These are phyloP conservation scores for Hyla sarda DNA, from an alignment of 2,113 vertebrate species.

Conservation along the genomic window DNA sequence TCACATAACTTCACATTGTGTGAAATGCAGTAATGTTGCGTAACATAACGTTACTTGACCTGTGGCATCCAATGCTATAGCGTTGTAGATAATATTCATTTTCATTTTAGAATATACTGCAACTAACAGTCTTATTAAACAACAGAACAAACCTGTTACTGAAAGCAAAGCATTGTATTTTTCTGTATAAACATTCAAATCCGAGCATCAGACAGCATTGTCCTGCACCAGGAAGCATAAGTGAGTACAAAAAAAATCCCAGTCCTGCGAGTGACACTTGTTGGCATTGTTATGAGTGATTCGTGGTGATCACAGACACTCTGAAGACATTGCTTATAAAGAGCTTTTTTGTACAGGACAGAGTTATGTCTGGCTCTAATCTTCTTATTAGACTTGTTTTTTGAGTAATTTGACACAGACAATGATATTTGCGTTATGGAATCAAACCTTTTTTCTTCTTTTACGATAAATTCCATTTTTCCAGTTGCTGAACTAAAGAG, in stretches of 20 bases:
- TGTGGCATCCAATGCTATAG: no score
- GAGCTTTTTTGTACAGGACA: conserved; percentile 1
- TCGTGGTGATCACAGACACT: conserved; percentile 5
- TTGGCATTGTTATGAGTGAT: conserved; percentile 4
- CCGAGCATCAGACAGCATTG: conserved; percentile 36
- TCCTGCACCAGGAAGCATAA: not conserved
- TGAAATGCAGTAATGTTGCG: no score
- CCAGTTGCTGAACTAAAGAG: conserved; percentile 3
- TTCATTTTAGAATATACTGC: no score
- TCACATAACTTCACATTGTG: no score
- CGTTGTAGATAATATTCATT: no score
- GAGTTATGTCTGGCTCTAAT: conserved; percentile 31
- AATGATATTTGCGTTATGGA: conserved; percentile 43
- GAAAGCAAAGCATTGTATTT: not conserved
- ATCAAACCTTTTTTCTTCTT: conserved; percentile 24
- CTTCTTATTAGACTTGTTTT: conserved; percentile 32
- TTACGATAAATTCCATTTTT: conserved; percentile 5
- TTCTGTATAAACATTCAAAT: conserved; percentile 9
- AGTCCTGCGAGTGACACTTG: not conserved
- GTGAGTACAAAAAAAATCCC: not conserved
- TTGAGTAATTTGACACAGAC: conserved; percentile 44
- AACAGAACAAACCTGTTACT: not conserved
- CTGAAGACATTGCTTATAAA: conserved; percentile 45
- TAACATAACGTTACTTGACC: no score
- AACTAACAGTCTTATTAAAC: not conserved